Conservation (phyloP, 2,888 invertebrate genomes). For the Phortica okadai region DNA sequence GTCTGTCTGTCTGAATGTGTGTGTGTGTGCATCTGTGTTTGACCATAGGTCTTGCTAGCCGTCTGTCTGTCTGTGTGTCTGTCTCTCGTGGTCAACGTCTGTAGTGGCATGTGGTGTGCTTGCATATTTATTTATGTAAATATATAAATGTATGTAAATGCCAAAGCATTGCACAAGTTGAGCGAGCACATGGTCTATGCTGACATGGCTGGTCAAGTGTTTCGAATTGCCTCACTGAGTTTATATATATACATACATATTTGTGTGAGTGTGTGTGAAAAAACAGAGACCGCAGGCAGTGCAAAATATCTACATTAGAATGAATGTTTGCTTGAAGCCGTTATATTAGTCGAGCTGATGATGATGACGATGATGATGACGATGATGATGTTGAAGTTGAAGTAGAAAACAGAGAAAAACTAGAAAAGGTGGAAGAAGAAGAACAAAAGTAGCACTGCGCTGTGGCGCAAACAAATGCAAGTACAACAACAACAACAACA, state of each 20-base stretch:
- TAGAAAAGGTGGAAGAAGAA: too few relatives aligned
- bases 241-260: background rate
- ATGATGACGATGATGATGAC: too few relatives aligned
- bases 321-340: too few relatives aligned
- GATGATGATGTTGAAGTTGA: too few relatives aligned
- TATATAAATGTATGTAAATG: conserved; percentile 13
- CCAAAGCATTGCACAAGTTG: background rate
- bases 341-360: too few relatives aligned
- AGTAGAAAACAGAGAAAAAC: too few relatives aligned
- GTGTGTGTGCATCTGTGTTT: conserved; percentile 32
- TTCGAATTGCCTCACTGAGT: conserved; percentile 17
- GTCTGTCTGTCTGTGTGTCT: conserved; percentile 27
- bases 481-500: too few relatives aligned
- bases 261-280: conserved; percentile 8
- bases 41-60: conserved; percentile 28
- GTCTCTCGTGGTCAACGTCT: conserved; percentile 3
- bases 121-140: conserved; percentile 26
- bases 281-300: too few relatives aligned
- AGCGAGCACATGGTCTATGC: conserved; percentile 3
- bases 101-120: conserved; percentile 7
- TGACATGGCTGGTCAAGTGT: conserved; percentile 6
- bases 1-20: conserved; percentile 30
- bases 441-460: too few relatives aligned
- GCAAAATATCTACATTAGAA: too few relatives aligned
- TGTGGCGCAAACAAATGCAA: too few relatives aligned